phyloP scores from a whole-genome alignment of 2,113 vertebrate species.

The Oncorhynchus tshawytscha region DNA sequence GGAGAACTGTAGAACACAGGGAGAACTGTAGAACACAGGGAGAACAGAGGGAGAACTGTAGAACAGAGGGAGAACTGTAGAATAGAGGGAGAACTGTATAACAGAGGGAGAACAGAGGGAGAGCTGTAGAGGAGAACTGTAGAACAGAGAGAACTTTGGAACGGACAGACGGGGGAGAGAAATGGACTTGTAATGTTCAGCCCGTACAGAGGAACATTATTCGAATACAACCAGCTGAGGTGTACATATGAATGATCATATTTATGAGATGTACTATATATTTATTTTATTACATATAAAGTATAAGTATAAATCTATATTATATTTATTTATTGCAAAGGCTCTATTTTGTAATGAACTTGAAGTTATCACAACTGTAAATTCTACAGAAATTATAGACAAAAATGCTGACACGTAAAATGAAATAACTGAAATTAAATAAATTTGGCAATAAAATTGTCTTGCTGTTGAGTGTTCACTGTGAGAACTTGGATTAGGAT shows the following conservation, averaged over 20 bases:
- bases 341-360: conserved; percentile 84
- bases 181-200: conserved; percentile 76
- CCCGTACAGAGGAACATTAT: conserved; percentile 75
- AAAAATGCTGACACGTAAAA: conserved; percentile 17
- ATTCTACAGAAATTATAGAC: conserved; percentile 77
- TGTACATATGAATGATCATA: conserved; percentile 95
- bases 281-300: conserved; percentile 99
- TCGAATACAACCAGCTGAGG: conserved; percentile 86
- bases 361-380: conserved; percentile 76
- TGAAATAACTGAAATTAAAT: conserved; percentile 58
- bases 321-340: conserved; percentile 99
- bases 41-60: too few relatives aligned
- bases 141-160: too few relatives aligned
- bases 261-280: conserved; percentile 99
- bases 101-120: too few relatives aligned
- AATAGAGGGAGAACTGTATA: too few relatives aligned
- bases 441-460: conserved; percentile 92
- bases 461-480: conserved; percentile 70
- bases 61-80: too few relatives aligned
- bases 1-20: too few relatives aligned
- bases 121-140: too few relatives aligned
- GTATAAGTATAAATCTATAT: conserved; percentile 96
- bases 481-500: conserved; percentile 60
- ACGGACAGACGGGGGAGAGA: conserved; percentile 27
- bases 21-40: too few relatives aligned